These are phyloP conservation scores for Diuraphis noxia DNA, from an alignment of 1,140 invertebrate species.

Conservation along the genomic window DNA sequence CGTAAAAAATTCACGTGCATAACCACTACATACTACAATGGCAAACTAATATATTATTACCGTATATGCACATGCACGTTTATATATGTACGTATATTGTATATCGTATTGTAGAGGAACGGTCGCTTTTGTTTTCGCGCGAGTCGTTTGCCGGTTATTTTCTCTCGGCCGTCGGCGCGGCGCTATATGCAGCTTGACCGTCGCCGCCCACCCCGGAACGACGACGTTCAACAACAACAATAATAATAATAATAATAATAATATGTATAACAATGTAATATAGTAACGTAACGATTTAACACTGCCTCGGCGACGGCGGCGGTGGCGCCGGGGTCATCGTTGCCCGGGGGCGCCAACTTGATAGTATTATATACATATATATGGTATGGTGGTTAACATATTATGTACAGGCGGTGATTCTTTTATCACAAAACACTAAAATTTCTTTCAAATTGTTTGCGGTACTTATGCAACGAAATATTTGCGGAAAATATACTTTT, in stretches of 20 bases:
- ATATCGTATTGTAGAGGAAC: background rate
- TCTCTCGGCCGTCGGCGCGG: background rate
- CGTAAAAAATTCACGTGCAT: background rate
- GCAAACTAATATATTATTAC: background rate
- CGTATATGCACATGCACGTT: background rate
- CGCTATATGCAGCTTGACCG: background rate
- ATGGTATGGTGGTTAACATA: too few relatives aligned
- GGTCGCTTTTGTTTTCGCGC: slow-evolving; percentile 1
- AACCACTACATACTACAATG: background rate
- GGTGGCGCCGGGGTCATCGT: background rate
- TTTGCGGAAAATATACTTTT: too few relatives aligned
- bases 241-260: background rate
- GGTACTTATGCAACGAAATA: too few relatives aligned
- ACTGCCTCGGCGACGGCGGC: background rate
- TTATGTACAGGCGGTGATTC: background rate
- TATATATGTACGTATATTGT: background rate
- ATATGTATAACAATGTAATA: background rate
- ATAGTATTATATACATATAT: too few relatives aligned
- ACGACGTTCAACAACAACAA: background rate
- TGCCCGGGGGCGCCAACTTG: background rate
- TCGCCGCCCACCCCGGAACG: too few relatives aligned
- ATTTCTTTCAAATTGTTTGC: too few relatives aligned
- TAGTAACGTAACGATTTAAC: background rate
- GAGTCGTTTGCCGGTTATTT: background rate
- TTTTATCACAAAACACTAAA: background rate